These are phyloP conservation scores for Baccha elongata DNA, from an alignment of 2,888 invertebrate genomes.

Conservation along the genomic window DNA sequence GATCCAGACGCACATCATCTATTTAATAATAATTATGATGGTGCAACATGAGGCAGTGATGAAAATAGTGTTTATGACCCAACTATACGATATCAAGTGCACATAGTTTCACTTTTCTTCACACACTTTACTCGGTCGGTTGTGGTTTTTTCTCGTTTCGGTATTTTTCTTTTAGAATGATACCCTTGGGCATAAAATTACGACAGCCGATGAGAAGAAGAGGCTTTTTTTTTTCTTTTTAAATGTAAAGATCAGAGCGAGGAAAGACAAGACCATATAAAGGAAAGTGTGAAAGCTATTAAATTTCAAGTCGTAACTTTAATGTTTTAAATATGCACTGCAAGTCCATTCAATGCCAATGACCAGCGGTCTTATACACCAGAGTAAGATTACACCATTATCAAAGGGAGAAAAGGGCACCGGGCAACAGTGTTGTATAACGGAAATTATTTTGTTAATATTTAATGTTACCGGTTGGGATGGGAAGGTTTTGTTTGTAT, in stretches of 20 bases:
- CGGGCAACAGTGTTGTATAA: background rate
- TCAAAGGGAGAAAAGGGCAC: background rate
- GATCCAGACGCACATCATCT: conserved; percentile 31
- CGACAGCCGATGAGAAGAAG: background rate
- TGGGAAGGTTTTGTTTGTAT: background rate
- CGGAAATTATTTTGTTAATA: conserved; percentile 8
- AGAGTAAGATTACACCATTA: background rate
- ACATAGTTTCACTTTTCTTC: conserved; percentile 61
- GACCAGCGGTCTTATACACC: conserved; percentile 8
- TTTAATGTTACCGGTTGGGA: conserved; percentile 2
- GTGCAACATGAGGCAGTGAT: conserved; percentile 51
- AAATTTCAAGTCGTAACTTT: conserved; percentile 53
- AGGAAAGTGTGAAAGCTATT: conserved; percentile 61
- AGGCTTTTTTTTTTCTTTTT: background rate
- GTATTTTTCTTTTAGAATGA: conserved; percentile 42
- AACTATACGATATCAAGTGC: conserved; percentile 59
- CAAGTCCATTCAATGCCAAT: conserved; percentile 32
- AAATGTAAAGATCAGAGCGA: background rate
- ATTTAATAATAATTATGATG: conserved; percentile 1
- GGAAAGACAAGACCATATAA: conserved; percentile 6
- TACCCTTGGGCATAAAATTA: conserved; percentile 21
- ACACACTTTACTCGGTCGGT: conserved; percentile 33
- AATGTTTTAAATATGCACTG: conserved; percentile 19
- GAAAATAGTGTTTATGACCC: conserved; percentile 61
- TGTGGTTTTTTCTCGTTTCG: conserved; percentile 6